A percentile compares a stretch with the other conserved stretches of the same genome.
phyloP scores from a whole-genome alignment of 2,888 invertebrate genomes.

The Parnassius glacialis region DNA sequence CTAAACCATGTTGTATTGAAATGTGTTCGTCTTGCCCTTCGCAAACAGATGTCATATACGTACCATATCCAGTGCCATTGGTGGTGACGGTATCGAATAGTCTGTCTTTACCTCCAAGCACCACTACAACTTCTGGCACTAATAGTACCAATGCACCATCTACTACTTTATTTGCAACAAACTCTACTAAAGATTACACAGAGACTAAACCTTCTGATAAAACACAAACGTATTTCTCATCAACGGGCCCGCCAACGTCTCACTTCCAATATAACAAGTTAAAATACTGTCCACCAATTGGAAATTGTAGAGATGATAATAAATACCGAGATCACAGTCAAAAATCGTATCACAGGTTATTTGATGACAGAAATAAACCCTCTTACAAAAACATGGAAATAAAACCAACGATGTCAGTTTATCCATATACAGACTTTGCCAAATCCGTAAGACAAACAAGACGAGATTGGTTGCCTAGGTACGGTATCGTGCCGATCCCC shows the following conservation, averaged over 20 bases:
- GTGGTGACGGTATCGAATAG: slow-evolving; percentile 8
- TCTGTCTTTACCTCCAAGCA: too few relatives aligned
- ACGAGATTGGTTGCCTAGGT: slow-evolving; percentile 20
- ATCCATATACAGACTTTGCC: slow-evolving; percentile 1
- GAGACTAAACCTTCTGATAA: background rate
- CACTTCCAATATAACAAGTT: slow-evolving; percentile 3
- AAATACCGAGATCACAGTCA: background rate
- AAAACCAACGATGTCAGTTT: slow-evolving; percentile 5
- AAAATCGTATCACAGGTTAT: slow-evolving; percentile 10
- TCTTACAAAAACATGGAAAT: slow-evolving; percentile 5
- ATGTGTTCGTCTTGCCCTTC: slow-evolving; percentile 15
- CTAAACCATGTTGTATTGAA: slow-evolving; percentile 21
- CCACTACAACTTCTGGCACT: slow-evolving; percentile 1
- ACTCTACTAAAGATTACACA: background rate
- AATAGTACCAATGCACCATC: background rate
- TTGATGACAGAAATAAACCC: slow-evolving; percentile 6
- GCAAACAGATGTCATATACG: slow-evolving; percentile 22
- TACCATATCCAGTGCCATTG: slow-evolving; percentile 30
- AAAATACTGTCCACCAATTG: slow-evolving; percentile 10
- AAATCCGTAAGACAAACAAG: slow-evolving; percentile 7
- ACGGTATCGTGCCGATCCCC: slow-evolving; percentile 28
- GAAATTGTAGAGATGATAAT: slow-evolving; percentile 7
- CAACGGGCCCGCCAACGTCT: background rate
- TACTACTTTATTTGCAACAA: background rate
- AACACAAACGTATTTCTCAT: background rate